phyloP scores from a whole-genome alignment of 2,113 vertebrate species.

The Litocranius walleri region DNA sequence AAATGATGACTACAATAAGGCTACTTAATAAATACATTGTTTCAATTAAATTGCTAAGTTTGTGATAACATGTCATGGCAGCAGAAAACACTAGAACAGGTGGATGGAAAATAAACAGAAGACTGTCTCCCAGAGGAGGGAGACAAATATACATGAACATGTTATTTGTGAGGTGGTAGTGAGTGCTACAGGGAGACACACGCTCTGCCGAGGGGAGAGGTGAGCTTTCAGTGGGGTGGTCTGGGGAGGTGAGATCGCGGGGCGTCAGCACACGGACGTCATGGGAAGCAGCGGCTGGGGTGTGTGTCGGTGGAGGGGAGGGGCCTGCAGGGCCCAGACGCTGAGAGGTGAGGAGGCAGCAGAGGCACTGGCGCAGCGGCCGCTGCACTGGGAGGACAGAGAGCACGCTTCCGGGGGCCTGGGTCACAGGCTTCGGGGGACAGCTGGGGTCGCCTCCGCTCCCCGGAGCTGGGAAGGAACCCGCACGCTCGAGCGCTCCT shows the following conservation, averaged over 20 bases:
- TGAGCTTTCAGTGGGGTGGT: accelerated
- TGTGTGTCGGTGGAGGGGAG: background rate
- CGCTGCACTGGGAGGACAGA: accelerated
- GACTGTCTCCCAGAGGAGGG: background rate
- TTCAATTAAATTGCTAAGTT: background rate
- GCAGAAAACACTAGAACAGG: background rate
- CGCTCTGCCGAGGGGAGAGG: background rate
- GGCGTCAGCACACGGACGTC: background rate
- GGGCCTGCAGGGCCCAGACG: background rate
- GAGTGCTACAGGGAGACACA: background rate
- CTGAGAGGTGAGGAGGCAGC: too few relatives aligned
- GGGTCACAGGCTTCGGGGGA: background rate
- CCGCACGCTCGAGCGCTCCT: accelerated
- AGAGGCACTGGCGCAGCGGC: accelerated
- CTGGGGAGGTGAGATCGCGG: background rate
- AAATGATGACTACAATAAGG: background rate
- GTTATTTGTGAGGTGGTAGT: too few relatives aligned
- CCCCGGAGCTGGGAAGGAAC: background rate
- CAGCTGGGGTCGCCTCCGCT: too few relatives aligned
- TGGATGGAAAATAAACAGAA: background rate
- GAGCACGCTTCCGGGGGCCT: background rate
- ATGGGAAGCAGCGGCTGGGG: background rate
- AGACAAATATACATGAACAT: background rate
- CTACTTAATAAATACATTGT: background rate
- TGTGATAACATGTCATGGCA: background rate